A percentile compares a stretch with the other conserved stretches of the same genome.
Evolutionary conservation across 2,113 vertebrate species (phyloP).

Genomic region (Tyto alba): DNA sequence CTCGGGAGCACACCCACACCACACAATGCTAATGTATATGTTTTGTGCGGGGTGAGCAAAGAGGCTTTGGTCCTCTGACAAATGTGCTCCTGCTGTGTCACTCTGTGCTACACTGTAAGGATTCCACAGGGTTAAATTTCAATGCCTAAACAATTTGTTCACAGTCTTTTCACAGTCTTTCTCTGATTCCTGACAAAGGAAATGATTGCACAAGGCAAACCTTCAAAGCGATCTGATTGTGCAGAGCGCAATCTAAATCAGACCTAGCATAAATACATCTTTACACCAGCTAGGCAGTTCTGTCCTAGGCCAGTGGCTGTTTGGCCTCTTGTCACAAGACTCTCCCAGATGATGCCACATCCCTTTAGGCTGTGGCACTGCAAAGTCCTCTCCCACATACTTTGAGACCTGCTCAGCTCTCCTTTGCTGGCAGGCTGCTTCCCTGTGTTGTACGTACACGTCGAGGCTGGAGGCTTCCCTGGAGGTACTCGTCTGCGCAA

Average conservation of each 20-base stretch:
- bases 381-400: not conserved
- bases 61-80: conserved; percentile 43
- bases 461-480: not conserved
- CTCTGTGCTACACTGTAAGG: conserved; percentile 55
- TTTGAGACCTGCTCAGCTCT: not conserved
- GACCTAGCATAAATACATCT: conserved; percentile 24
- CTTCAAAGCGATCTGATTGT: conserved; percentile 49
- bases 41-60: conserved; percentile 18
- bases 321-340: not conserved
- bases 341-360: not conserved
- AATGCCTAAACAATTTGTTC: conserved; percentile 61
- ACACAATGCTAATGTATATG: conserved; percentile 45
- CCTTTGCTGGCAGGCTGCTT: not conserved
- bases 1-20: conserved; percentile 1
- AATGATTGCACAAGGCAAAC: conserved; percentile 55
- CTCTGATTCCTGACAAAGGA: conserved; percentile 57
- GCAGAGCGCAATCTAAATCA: conserved; percentile 26
- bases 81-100: conserved; percentile 55
- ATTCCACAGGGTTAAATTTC: conserved; percentile 64
- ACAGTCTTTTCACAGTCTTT: conserved; percentile 60
- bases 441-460: not conserved
- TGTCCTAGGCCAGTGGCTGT: not conserved
- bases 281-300: not conserved
- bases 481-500: not conserved
- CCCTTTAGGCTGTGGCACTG: not conserved